phyloP scores from a whole-genome alignment of 2,113 vertebrate genomes.

The Lepus americanus region DNA sequence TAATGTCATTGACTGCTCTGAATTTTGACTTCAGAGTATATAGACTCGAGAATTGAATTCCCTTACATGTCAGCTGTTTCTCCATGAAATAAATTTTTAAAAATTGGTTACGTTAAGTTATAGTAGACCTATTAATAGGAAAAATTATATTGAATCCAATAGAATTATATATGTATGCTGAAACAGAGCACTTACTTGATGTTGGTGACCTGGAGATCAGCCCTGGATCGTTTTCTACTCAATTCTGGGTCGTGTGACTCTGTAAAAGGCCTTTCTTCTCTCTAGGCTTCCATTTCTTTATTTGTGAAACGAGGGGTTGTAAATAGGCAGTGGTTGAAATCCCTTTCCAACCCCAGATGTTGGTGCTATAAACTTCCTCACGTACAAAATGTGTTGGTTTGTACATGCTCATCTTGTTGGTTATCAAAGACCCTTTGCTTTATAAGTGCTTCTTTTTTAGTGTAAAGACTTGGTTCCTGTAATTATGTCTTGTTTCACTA shows the following conservation, averaged over 20 bases:
- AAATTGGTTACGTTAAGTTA: constrained; percentile 30
- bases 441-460: not conserved
- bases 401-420: constrained; percentile 36
- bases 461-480: constrained; percentile 64
- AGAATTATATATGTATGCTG: not conserved
- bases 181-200: constrained; percentile 15
- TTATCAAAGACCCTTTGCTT: constrained; percentile 55
- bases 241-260: not conserved
- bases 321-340: not conserved
- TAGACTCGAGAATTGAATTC: constrained; percentile 17
- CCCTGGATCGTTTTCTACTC: not conserved
- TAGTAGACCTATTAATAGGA: constrained; percentile 14
- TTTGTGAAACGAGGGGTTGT: constrained; percentile 21
- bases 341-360: not conserved
- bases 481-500: constrained; percentile 60
- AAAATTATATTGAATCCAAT: not conserved
- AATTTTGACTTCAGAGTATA: constrained; percentile 3
- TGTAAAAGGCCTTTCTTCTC: constrained; percentile 5
- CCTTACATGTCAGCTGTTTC: not conserved
- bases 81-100: constrained; percentile 16
- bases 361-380: constrained; percentile 77
- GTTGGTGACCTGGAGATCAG: not conserved
- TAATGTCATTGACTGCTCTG: not conserved
- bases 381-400: constrained; percentile 2
- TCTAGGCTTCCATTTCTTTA: not conserved